Evolutionary conservation across 2,888 invertebrate genomes (phyloP).

Genomic region (Sarcophaga subvicina): DNA sequence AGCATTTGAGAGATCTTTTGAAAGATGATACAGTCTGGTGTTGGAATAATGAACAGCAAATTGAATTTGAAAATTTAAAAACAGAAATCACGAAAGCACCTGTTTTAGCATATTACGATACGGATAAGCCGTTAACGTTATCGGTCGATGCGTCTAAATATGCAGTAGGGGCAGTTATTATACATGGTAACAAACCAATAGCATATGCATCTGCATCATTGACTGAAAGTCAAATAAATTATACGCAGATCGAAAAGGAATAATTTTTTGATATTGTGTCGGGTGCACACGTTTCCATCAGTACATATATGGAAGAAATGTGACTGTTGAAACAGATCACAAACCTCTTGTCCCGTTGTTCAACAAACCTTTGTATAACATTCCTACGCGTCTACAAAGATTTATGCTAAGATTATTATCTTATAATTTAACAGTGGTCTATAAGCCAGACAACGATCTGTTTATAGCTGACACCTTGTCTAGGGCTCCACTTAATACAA

Average conservation of each 20-base stretch:
- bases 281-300: slow-evolving; percentile 14
- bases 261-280: too few species aligned
- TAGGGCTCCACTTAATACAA: slow-evolving; percentile 21
- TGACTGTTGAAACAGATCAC: slow-evolving; percentile 37
- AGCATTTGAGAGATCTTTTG: slow-evolving; percentile 45
- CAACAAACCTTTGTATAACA: slow-evolving; percentile 22
- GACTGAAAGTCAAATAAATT: slow-evolving; percentile 35
- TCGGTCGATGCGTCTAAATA: slow-evolving; percentile 55
- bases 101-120: slow-evolving; percentile 13
- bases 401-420: slow-evolving; percentile 14
- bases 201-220: neutral
- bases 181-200: too few species aligned
- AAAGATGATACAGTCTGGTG: slow-evolving; percentile 46
- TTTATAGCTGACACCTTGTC: slow-evolving; percentile 34
- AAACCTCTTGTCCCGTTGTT: slow-evolving; percentile 21
- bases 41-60: slow-evolving; percentile 47
- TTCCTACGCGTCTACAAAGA: slow-evolving; percentile 23
- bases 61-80: slow-evolving; percentile 45
- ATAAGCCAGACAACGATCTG: slow-evolving; percentile 25
- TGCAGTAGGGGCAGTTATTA: slow-evolving; percentile 34
- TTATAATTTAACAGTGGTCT: slow-evolving; percentile 25
- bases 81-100: slow-evolving; percentile 41
- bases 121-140: neutral
- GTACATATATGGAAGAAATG: slow-evolving; percentile 27
- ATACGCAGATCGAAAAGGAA: slow-evolving; percentile 33